Percentiles rank a stretch among this genome's conserved stretches.
phyloP scores from a whole-genome alignment of 2,113 vertebrate species.

The Dasyprocta punctata region DNA sequence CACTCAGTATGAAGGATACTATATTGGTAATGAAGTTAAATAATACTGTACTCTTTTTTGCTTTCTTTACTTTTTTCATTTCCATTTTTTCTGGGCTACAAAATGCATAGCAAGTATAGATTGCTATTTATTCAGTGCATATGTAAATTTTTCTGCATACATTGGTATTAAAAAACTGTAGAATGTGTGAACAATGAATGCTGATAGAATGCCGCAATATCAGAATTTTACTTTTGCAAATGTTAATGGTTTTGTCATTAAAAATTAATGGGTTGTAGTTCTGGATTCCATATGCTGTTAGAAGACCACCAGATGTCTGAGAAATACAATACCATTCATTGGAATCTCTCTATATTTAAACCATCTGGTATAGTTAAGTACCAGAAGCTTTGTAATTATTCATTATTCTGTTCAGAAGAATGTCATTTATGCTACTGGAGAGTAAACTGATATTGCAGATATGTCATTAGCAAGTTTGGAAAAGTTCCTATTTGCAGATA shows the following conservation, averaged over 20 bases:
- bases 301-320: constrained; percentile 63
- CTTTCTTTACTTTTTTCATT: neutral
- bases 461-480: neutral
- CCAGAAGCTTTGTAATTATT: constrained; percentile 61
- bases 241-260: constrained; percentile 73
- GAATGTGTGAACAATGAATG: neutral
- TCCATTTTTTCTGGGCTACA: neutral
- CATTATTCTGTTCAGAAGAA: constrained; percentile 39
- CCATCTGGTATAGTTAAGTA: constrained; percentile 68
- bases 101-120: neutral
- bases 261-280: constrained; percentile 40
- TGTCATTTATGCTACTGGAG: constrained; percentile 9
- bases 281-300: constrained; percentile 63
- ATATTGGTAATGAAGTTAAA: neutral
- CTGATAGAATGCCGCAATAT: neutral
- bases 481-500: neutral
- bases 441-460: neutral
- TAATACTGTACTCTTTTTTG: neutral
- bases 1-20: neutral
- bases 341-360: constrained; percentile 60
- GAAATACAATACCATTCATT: constrained; percentile 69
- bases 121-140: neutral
- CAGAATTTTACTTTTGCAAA: constrained; percentile 52
- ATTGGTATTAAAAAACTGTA: constrained; percentile 24
- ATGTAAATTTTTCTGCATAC: constrained; percentile 24